Evolutionary conservation across 2,113 vertebrate species (phyloP), one percentile per base, ranked within the genome.

Genomic region (Hippocampus abdominalis): DNA sequence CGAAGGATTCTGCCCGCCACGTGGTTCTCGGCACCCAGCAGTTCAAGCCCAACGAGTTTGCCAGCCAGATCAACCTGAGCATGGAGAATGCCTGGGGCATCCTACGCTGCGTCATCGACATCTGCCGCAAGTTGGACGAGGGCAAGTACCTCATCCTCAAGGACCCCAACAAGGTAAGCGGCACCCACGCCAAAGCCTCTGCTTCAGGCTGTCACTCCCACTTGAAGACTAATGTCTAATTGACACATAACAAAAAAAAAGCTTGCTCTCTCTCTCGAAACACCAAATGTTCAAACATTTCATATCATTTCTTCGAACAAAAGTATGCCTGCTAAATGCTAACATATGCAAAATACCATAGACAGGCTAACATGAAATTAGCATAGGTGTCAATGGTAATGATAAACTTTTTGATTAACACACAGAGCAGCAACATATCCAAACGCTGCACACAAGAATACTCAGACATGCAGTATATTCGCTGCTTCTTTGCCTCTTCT

Each of bases 81-180:
- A 97, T 99, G 87, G 97, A 99, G 91, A 99, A 99, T 0, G 97
- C 96, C 75, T 99, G 97, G 97, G 97, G 97, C 53, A 99, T 99
- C 89, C 91, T 99, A 71, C 94, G 97, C 29, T 99, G 97, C 0
- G 96, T 99, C 89, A 95, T 98, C 5, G 97, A 99, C 81, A 98
- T 97, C 90, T 99, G 97, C 92, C 97, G 96, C 93, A 98, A 96
- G 74, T 93, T 99, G 88, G 97, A 98, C 10, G 96, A 99, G 92
- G 97, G 97, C 69, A 99, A 99, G 78, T 99, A 98, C 91, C 95
- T 99, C 77, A 98, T 99, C 90, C 94, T 99, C 62, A 99, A 99
- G 87, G 97, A 99, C 88, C 97, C 97, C 81, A 99, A 99, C 92
- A 99, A 99, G 94, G 94, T 93, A 79, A 91, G 91, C 21, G 16